Base-by-base conservation (phyloP, 2,888 invertebrate genomes). In the Phyllotreta striolata region DNA sequence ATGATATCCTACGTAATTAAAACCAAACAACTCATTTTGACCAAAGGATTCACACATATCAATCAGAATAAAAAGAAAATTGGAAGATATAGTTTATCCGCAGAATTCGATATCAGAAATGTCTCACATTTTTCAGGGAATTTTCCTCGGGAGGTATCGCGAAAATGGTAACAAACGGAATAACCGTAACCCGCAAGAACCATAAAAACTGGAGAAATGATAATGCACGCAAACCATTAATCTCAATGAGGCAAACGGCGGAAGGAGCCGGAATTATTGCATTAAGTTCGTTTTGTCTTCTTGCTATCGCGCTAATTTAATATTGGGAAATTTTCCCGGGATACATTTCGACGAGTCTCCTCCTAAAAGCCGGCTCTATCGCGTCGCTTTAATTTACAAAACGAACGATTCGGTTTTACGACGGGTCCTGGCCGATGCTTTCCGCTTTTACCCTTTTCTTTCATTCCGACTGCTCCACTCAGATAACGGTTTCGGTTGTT, bases 201-300 rank as follows among this genome's bases (percentile, higher is more conserved):
- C 39, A 57, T 62, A 51, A 58, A 65, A 57, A 24, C 24, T 24
- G 24, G 40, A 65, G 62, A 59, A 62, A 62, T 44, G 62, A 51
- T 58, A 65, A 55, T 59, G 38, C 49, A 65, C 58, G 62, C 44
- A 44, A 24, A 47, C 12, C 66, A 49, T 66, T 63, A 61, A 66
- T 66, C 64, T 55, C 55, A 55, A 66, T 56, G 64, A 66, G 55
- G 51, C 39, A 63, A 60, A 57, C 51, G 55, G 51, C 39, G 24
- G 59, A 62, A 38, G 12, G 49, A 35, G 47, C 58, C 24, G 24
- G 34, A 66, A 49, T 60, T 63, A 63, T 63, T 58, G 39, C 51
- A 52, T 43, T 58, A 43, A 52, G 59, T 37, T 60, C 13, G 44
- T 52, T 52, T 60, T 38, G 60, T 60, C 52, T 49, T 49, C 24